A percentile compares a stretch with the other conserved stretches of the same genome.
Evolutionary conservation across 2,888 invertebrate genomes (phyloP).

Genomic region (Amitus sp.): DNA sequence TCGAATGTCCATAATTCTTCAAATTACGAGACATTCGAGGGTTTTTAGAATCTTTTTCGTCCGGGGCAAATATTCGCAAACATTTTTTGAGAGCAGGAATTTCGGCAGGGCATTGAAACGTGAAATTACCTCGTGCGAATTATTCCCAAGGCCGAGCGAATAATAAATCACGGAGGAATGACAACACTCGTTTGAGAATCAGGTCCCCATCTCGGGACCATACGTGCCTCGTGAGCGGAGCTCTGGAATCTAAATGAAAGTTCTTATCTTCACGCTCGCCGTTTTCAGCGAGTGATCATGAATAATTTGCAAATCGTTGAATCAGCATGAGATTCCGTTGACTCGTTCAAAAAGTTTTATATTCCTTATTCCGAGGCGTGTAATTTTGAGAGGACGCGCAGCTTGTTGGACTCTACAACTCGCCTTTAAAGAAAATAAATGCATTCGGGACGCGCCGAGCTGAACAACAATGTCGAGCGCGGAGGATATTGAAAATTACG

Average conservation of each 20-base stretch:
- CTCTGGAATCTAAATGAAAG: conserved; percentile 1
- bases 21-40: too few relatives aligned
- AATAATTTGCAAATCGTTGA: background rate
- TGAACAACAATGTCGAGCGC: background rate
- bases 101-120: too few relatives aligned
- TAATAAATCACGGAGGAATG: background rate
- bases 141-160: background rate
- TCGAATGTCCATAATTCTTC: too few relatives aligned
- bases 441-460: too few relatives aligned
- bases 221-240: background rate
- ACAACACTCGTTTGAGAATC: background rate
- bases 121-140: too few relatives aligned
- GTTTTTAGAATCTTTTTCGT: too few relatives aligned
- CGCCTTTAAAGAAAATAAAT: too few relatives aligned
- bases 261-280: background rate
- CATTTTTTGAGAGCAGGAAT: background rate
- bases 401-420: background rate
- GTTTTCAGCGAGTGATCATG: background rate
- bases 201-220: background rate
- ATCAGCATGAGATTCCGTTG: background rate
- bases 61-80: too few relatives aligned
- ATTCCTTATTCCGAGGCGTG: background rate
- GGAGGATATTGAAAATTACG: background rate
- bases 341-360: background rate
- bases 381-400: background rate